These are phyloP conservation scores for Nemopilema nomurai DNA, from an alignment of 30 jellyfish, hydroid and myxozoan species.

Conservation along the genomic window DNA sequence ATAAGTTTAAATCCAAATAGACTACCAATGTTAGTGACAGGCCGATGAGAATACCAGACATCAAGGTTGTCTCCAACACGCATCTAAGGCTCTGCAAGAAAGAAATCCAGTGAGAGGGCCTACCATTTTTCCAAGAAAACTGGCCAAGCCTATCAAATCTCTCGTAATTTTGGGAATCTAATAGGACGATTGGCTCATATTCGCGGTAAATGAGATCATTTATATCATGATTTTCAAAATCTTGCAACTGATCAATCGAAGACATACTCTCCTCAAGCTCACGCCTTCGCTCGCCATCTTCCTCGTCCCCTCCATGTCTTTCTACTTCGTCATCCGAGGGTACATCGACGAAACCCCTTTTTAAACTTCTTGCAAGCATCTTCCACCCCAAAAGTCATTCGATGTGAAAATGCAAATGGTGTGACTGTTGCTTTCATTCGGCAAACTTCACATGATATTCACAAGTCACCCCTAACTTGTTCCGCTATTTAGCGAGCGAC, in stretches of 20 bases:
- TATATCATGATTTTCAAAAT: conserved; percentile 42
- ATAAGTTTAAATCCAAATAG: conserved; percentile 44
- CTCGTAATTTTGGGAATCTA: conserved; percentile 34
- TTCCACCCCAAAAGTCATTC: not conserved
- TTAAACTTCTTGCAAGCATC: not conserved
- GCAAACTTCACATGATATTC: not conserved
- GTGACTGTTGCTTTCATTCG: not conserved
- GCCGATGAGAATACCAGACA: conserved; percentile 51
- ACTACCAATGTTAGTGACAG: conserved; percentile 27
- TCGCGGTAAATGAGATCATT: conserved; percentile 62
- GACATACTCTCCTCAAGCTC: conserved; percentile 52
- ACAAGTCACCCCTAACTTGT: too few relatives aligned
- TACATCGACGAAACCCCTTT: not conserved
- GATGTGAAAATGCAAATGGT: not conserved
- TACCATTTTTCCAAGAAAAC: conserved; percentile 63
- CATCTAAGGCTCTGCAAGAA: conserved; percentile 21
- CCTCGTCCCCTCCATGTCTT: not conserved
- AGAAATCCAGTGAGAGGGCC: conserved; percentile 50
- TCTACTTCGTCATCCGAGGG: conserved; percentile 4
- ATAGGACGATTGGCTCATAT: conserved; percentile 46
- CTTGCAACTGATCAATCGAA: conserved; percentile 50
- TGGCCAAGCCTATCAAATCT: conserved; percentile 66
- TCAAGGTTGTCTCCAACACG: conserved; percentile 48
- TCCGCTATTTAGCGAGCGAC: too few relatives aligned
- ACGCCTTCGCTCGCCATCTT: conserved; percentile 25